Evolutionary conservation across 2,113 vertebrate species (phyloP).

Genomic region (Falcunculus frontatus): DNA sequence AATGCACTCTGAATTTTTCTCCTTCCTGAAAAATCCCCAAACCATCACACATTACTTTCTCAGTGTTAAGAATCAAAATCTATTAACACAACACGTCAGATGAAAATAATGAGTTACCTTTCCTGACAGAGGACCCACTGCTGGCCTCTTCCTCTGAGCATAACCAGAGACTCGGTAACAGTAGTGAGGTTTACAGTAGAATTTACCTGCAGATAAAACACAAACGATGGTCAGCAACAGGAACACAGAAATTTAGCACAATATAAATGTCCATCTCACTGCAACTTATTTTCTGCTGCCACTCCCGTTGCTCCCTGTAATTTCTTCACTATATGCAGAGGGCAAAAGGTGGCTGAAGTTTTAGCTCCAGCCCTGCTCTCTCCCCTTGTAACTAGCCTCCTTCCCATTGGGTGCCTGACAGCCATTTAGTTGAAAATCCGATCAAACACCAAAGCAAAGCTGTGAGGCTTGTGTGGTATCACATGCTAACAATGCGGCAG

Average conservation of each 20-base stretch:
- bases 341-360: constrained; percentile 1
- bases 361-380: neutral
- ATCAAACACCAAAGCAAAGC: constrained; percentile 56
- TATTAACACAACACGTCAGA: neutral
- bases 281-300: neutral
- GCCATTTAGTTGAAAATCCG: constrained; percentile 53
- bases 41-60: neutral
- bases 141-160: constrained; percentile 92
- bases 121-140: constrained; percentile 71
- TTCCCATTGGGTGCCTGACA: constrained; percentile 50
- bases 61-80: neutral
- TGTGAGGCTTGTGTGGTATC: constrained; percentile 45
- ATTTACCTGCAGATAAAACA: constrained; percentile 84
- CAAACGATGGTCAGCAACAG: neutral
- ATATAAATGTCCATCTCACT: neutral
- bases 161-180: constrained; percentile 92
- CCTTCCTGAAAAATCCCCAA: neutral
- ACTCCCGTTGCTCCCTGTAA: neutral
- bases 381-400: neutral
- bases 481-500: constrained; percentile 73
- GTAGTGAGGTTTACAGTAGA: constrained; percentile 99
- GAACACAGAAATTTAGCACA: neutral
- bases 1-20: neutral
- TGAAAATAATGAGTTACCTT: constrained; percentile 76
- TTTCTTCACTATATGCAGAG: neutral